Base-by-base conservation (phyloP, 2,113 vertebrate species). In the Tachysurus vachellii region DNA sequence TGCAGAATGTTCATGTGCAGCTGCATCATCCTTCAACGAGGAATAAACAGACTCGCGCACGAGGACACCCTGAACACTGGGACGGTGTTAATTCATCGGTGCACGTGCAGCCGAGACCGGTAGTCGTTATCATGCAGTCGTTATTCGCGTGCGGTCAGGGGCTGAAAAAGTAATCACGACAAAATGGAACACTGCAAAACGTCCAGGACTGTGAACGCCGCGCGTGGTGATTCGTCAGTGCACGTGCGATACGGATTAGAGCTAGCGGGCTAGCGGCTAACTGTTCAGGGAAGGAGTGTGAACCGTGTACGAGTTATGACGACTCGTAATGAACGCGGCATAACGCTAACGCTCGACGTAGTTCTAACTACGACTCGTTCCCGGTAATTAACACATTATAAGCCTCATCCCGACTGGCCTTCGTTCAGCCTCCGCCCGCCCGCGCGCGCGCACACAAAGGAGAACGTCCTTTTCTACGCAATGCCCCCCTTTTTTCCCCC, bases 381-480 rank as follows among this genome's bases (percentile, higher is more conserved):
- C 1, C 28, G 17, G 6, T 14, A 9, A 19, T 36, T 28, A 70
- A 75, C 13, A 75, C 13, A 26, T 5, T 44, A 6, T 11, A 1
- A 12, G 4, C 13, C 31, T 61, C 42, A 76, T 23, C 56, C 53
- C 31, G 54, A 61, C 56, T 26, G 61, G 44, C n/a, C n/a, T 83
- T 54, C 0, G 68, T 54, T 70, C 54, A n/a, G 17, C 64, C 31
- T 36, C 36, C 36, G 36, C 36, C 26, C 17, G n/a, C 8, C n/a
- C 26, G 6, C 6, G 62, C 64, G 23, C 71, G 54, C 79, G 66
- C 36, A 36, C 36, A 86, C 85, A 82, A 86, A 86, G 64, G 59
- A 73, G 23, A 16, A 9, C 26, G 56, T 80, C 28, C 12, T 11
- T 31, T 79, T 1, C 50, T 28, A 28, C 7, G 75, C 75, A 77